These are phyloP conservation scores for Scalopus aquaticus DNA, from an alignment of 2,113 vertebrate species.

Conservation along the genomic window DNA sequence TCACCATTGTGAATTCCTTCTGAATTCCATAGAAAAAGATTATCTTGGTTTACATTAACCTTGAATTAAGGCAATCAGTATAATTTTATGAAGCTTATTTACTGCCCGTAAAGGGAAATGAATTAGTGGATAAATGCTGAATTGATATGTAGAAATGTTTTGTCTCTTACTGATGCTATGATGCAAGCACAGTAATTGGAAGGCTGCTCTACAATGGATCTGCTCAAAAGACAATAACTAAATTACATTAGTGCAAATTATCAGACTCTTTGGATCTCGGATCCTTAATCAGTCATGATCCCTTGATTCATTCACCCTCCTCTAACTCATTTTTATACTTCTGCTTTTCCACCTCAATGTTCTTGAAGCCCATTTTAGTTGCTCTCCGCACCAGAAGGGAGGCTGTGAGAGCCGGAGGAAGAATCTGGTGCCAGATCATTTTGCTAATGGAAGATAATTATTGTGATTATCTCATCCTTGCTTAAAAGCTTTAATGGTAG, in stretches of 20 bases:
- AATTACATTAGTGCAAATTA: constrained; percentile 42
- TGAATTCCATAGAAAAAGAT: constrained; percentile 39
- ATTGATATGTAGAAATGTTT: constrained; percentile 29
- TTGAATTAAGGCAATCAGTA: constrained; percentile 66
- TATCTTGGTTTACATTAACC: constrained; percentile 20
- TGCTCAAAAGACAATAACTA: constrained; percentile 9
- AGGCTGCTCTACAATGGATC: background rate
- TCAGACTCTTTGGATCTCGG: constrained; percentile 41
- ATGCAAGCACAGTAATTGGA: constrained; percentile 26
- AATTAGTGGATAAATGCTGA: constrained; percentile 52
- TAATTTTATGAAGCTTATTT: constrained; percentile 60
- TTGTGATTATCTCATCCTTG: constrained; percentile 80
- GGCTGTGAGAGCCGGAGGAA: constrained; percentile 59
- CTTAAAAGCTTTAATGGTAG: constrained; percentile 70
- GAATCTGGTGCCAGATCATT: constrained; percentile 74
- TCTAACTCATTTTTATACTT: constrained; percentile 55
- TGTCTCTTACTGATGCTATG: background rate
- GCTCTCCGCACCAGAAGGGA: constrained; percentile 58
- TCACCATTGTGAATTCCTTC: constrained; percentile 20
- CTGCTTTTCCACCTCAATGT: constrained; percentile 32
- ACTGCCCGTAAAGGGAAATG: constrained; percentile 28
- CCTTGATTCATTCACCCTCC: constrained; percentile 53
- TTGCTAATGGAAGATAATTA: constrained; percentile 81
- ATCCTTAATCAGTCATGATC: background rate
- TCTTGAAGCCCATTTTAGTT: constrained; percentile 69